phyloP scores from a whole-genome alignment of 2,888 invertebrate species.

The Agonopterix heracliana region DNA sequence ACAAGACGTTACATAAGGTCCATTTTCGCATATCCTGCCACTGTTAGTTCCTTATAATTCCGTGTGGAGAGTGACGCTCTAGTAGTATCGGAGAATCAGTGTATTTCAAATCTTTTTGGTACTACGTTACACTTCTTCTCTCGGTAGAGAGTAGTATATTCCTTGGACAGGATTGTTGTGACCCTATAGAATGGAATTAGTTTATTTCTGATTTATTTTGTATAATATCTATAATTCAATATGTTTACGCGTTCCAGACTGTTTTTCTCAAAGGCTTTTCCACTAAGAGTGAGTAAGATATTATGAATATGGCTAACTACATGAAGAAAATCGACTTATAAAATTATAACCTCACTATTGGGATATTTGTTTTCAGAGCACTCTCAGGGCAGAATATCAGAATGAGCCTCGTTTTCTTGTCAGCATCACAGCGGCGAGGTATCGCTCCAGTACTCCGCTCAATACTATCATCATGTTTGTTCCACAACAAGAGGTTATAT shows the following conservation, averaged over 20 bases:
- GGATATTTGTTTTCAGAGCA: constrained; percentile 50
- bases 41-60: no score
- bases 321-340: background rate
- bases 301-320: background rate
- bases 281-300: constrained; percentile 41
- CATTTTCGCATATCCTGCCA: no score
- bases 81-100: no score
- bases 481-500: constrained; percentile 96
- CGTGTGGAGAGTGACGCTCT: no score
- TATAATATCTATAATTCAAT: constrained; percentile 15
- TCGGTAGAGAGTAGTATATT: no score
- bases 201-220: background rate
- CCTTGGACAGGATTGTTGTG: no score
- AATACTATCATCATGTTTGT: constrained; percentile 98
- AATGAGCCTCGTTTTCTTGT: constrained; percentile 56
- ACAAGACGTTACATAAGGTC: no score
- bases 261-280: constrained; percentile 47
- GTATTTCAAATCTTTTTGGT: no score
- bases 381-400: constrained; percentile 51
- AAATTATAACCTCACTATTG: constrained; percentile 25
- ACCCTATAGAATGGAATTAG: background rate
- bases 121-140: no score
- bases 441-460: constrained; percentile 82
- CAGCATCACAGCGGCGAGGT: constrained; percentile 47
- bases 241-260: constrained; percentile 68